Conservation (phyloP, 2,113 vertebrate genomes). For the Acrocephalus arundinaceus region DNA sequence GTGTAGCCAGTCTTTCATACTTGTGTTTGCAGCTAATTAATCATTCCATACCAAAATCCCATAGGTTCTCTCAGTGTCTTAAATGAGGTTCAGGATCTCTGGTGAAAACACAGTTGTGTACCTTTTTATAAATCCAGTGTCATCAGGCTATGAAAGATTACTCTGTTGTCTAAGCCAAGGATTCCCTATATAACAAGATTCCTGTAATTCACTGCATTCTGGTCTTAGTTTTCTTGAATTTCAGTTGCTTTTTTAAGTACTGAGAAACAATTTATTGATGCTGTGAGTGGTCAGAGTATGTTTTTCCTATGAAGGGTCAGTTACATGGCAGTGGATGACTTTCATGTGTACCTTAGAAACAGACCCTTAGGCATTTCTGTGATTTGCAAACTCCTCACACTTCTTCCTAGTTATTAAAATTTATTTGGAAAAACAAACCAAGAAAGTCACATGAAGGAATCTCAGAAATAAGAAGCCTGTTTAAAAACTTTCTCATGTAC, state of each 20-base stretch:
- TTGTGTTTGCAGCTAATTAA: not conserved
- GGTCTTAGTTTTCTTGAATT: not conserved
- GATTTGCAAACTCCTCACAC: not conserved
- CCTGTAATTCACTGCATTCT: not conserved
- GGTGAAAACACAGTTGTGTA: not conserved
- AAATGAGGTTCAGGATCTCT: not conserved
- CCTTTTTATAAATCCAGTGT: not conserved
- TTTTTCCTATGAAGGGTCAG: not conserved
- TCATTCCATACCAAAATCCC: not conserved
- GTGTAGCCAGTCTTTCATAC: not conserved
- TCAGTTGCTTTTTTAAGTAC: not conserved
- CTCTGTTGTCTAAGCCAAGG: not conserved
- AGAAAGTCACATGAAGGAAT: not conserved
- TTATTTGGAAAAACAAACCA: not conserved
- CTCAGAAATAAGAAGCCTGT: not conserved
- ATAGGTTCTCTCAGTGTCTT: not conserved
- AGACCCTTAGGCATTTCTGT: not conserved
- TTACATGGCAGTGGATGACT: not conserved
- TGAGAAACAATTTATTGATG: not conserved
- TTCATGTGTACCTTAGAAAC: rapidly evolving
- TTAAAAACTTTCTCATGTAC: not conserved
- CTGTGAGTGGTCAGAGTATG: not conserved
- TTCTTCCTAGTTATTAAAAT: not conserved
- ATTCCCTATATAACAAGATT: not conserved
- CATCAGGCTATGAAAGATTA: not conserved